A percentile compares a stretch with the other conserved stretches of the same genome.
Evolutionary conservation across 2,888 invertebrate species (phyloP).

Genomic region (Laothoe populi): DNA sequence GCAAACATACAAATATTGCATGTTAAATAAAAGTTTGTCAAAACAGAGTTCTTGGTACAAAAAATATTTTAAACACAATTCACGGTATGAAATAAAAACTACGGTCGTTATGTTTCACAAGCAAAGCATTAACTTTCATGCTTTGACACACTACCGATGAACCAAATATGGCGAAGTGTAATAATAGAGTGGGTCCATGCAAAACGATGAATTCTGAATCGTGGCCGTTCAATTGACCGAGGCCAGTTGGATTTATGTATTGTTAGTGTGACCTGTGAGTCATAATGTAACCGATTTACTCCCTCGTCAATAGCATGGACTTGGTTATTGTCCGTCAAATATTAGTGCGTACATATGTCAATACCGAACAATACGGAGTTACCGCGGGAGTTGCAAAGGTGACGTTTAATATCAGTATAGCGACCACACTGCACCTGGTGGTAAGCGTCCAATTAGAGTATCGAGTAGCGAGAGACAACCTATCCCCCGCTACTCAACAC

Average conservation of each 20-base stretch:
- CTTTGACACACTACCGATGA: slow-evolving; percentile 49
- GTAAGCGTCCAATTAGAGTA: too few relatives aligned
- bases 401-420: too few relatives aligned
- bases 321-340: background rate
- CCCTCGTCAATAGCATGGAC: slow-evolving; percentile 31
- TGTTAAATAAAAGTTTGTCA: too few relatives aligned
- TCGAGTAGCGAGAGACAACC: too few relatives aligned
- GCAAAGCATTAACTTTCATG: slow-evolving; percentile 45
- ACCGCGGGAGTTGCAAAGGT: background rate
- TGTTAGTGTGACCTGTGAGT: slow-evolving; percentile 29
- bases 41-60: background rate
- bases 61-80: background rate
- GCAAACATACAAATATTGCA: background rate
- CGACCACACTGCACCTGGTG: too few relatives aligned
- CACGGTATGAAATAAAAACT: slow-evolving; percentile 1
- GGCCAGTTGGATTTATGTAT: slow-evolving; percentile 43
- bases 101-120: slow-evolving; percentile 23
- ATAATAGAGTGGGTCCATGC: slow-evolving; percentile 52
- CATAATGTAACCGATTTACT: slow-evolving; percentile 41
- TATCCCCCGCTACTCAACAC: too few relatives aligned
- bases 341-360: background rate
- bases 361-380: background rate
- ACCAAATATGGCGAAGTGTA: slow-evolving; percentile 44
- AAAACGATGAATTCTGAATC: slow-evolving; percentile 40
- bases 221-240: slow-evolving; percentile 39